Conservation (phyloP, 2,888 invertebrate genomes). For the Callinectes sapidus region DNA sequence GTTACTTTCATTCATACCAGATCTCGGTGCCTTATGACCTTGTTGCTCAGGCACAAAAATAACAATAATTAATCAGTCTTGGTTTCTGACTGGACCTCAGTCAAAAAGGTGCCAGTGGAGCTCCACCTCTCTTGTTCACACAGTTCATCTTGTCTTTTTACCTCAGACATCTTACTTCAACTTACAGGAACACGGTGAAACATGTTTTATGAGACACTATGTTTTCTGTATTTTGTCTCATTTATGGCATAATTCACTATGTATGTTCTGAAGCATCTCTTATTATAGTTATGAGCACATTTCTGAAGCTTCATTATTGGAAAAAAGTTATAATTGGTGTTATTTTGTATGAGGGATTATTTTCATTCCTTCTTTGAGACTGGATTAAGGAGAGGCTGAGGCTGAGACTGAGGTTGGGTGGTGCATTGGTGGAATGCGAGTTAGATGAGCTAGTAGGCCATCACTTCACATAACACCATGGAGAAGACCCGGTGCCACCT, state of each 20-base stretch:
- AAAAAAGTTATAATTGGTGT: background rate
- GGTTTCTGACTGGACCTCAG: background rate
- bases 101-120: background rate
- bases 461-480: slow-evolving; percentile 78
- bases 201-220: background rate
- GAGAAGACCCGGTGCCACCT: slow-evolving; percentile 78
- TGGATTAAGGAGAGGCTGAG: background rate
- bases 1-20: background rate
- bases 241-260: background rate
- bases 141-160: background rate
- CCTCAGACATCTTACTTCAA: background rate
- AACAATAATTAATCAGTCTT: too few relatives aligned
- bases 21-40: background rate
- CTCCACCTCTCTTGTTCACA: background rate
- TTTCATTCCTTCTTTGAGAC: background rate
- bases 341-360: background rate
- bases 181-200: background rate
- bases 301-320: background rate
- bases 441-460: slow-evolving; percentile 76
- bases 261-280: background rate
- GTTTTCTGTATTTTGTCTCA: background rate
- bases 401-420: background rate
- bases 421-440: background rate
- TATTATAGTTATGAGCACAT: background rate
- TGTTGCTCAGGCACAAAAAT: background rate